A percentile compares a stretch with the other conserved stretches of the same genome.
Conservation (phyloP, 2,113 vertebrate species). For the Equus quagga region DNA sequence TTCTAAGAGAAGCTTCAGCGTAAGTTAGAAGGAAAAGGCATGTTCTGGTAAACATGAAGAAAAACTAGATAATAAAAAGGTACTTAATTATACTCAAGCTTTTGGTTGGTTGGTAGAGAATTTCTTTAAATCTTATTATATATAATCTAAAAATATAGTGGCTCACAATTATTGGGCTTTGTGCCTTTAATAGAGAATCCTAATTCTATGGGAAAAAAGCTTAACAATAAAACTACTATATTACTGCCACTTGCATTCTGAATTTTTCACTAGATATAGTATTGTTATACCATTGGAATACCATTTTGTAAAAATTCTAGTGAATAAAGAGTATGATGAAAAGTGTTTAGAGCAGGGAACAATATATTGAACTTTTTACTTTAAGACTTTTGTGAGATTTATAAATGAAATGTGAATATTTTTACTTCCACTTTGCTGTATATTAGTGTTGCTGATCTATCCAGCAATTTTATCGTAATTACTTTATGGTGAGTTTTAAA, state of each 20-base stretch:
- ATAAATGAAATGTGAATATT: constrained; percentile 22
- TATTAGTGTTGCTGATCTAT: background rate
- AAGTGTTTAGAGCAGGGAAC: background rate
- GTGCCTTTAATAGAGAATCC: background rate
- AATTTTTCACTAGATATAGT: background rate
- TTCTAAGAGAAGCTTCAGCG: background rate
- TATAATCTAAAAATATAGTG: constrained; percentile 29
- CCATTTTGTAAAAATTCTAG: constrained; percentile 15
- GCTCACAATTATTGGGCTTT: background rate
- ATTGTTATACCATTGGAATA: background rate
- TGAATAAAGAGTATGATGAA: background rate
- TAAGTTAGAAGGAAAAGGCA: constrained; percentile 35
- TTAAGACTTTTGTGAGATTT: constrained; percentile 55
- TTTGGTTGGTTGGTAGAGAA: constrained; percentile 23
- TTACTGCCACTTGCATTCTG: background rate
- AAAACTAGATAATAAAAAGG: constrained; percentile 22
- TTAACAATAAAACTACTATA: background rate
- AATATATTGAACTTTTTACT: background rate
- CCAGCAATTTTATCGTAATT: background rate
- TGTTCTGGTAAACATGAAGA: background rate
- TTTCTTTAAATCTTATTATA: constrained; percentile 51
- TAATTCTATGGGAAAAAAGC: background rate
- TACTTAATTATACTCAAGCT: constrained; percentile 42
- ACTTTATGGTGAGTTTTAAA: constrained; percentile 8
- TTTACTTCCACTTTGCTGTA: constrained; percentile 18